Base-by-base conservation (phyloP, 2,888 invertebrate genomes). In the Meiosimyza platycephala region DNA sequence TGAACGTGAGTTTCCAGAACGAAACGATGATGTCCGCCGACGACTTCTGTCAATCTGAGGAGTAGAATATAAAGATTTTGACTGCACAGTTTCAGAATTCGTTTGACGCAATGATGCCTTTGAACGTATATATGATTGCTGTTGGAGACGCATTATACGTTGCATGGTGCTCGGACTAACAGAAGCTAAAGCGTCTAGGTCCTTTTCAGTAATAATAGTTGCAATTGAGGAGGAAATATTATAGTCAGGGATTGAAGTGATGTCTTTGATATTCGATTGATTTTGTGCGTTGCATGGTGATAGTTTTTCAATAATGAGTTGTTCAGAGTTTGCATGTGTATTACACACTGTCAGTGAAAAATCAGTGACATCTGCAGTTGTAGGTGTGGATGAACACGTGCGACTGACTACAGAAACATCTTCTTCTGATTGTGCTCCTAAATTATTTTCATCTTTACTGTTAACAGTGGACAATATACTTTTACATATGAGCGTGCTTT, bases 311-410 rank as follows among this genome's bases (percentile, higher is more conserved):
- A 72, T 47, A 13, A 59, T 59, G 1, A 55, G 59, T 13, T 55
- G 47, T 22, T 71, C 69, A 33, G 28, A 59, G 15, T 71, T 22
- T 28, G 67, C 12, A 59, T 69, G 48, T 62, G 70, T 51, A 40
- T 9, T 40, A 9, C 40, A 40, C 71, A 74, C 79, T 65, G 79
- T 71, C 55, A 82, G 77, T 28, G 79, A 78, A 54, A 82, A 80
- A 75, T 83, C 84, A 16, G 84, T 84, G 47, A 84, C 85, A 74
- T 84, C 85, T n/a, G 85, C 85, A 12, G 85, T 85, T 18, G 85
- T 85, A 15, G 84, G 84, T 71, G 85, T 84, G 6, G 85, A 85
- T 57, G 83, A 84, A 77, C 79, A 82, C 33, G 82, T 82, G 74
- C 82, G 81, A 62, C 78, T 78, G 57, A 54, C 71, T 6, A 68